Evolutionary conservation across 1,140 invertebrate genomes (phyloP).

Genomic region (Solenopsis fugax): DNA sequence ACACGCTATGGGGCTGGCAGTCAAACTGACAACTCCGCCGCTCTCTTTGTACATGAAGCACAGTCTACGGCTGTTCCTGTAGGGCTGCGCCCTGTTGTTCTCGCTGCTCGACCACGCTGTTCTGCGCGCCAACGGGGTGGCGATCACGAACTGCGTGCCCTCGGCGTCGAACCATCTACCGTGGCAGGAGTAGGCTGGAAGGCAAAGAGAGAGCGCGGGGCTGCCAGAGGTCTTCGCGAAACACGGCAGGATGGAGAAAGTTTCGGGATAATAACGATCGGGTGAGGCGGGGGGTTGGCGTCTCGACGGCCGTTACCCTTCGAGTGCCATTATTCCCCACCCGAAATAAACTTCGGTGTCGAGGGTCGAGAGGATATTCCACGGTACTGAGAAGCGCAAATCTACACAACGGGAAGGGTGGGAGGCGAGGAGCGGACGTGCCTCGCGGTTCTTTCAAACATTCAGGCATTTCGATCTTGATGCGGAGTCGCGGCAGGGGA

Average conservation of each 20-base stretch:
- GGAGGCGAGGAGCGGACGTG: not conserved
- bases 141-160: constrained; percentile 92
- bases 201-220: constrained; percentile 51
- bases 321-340: constrained; percentile 70
- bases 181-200: constrained; percentile 94
- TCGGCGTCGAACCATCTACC: constrained; percentile 92
- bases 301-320: constrained; percentile 71
- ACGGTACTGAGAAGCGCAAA: not conserved
- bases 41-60: constrained; percentile 88
- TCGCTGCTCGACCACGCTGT: constrained; percentile 81
- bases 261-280: constrained; percentile 63
- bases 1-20: constrained; percentile 86
- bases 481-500: constrained; percentile 18
- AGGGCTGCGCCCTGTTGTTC: constrained; percentile 84
- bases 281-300: constrained; percentile 9
- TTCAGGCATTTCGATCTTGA: constrained; percentile 41
- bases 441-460: constrained; percentile 55
- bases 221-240: constrained; percentile 24
- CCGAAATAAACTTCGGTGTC: constrained; percentile 69
- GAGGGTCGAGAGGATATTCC: constrained; percentile 51
- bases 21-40: constrained; percentile 86
- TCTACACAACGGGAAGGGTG: not conserved
- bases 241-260: constrained; percentile 45
- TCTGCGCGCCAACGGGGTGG: constrained; percentile 89
- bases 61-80: constrained; percentile 86